Conservation (phyloP, 2,797 vertebrate genomes). For the Chelon auratus region DNA sequence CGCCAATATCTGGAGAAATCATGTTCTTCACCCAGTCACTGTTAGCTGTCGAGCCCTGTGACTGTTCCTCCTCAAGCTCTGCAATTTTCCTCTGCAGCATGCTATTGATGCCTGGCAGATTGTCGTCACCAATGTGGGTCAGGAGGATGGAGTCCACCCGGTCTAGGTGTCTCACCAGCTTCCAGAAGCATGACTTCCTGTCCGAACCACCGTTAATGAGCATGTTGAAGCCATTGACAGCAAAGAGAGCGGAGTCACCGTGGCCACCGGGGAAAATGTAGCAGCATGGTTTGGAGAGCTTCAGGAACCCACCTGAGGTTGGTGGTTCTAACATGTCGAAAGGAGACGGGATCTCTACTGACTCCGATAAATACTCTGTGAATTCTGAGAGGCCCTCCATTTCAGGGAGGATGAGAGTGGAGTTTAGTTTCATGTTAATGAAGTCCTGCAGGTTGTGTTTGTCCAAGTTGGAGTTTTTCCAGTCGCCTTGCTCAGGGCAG, state of each 20-base stretch:
- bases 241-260: conserved; percentile 96
- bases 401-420: conserved; percentile 92
- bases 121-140: conserved; percentile 95
- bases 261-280: conserved; percentile 97
- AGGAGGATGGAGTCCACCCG: conserved; percentile 96
- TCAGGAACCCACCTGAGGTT: conserved; percentile 95
- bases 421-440: conserved; percentile 97
- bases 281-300: conserved; percentile 98
- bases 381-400: conserved; percentile 99
- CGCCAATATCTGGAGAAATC: conserved; percentile 96
- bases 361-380: conserved; percentile 97
- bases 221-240: conserved; percentile 99
- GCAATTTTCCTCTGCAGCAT: conserved; percentile 95
- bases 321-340: conserved; percentile 97
- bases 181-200: conserved; percentile 98
- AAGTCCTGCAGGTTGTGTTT: conserved; percentile 99
- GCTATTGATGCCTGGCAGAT: conserved; percentile 96
- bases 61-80: conserved; percentile 95
- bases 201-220: conserved; percentile 97
- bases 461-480: conserved; percentile 98
- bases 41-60: conserved; percentile 94
- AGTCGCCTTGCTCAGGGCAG: conserved; percentile 95
- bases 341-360: conserved; percentile 94
- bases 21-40: conserved; percentile 99
- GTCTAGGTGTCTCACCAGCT: conserved; percentile 96